Evolutionary conservation across 2,797 vertebrate species (phyloP).

Genomic region (Nyctalus aviator): DNA sequence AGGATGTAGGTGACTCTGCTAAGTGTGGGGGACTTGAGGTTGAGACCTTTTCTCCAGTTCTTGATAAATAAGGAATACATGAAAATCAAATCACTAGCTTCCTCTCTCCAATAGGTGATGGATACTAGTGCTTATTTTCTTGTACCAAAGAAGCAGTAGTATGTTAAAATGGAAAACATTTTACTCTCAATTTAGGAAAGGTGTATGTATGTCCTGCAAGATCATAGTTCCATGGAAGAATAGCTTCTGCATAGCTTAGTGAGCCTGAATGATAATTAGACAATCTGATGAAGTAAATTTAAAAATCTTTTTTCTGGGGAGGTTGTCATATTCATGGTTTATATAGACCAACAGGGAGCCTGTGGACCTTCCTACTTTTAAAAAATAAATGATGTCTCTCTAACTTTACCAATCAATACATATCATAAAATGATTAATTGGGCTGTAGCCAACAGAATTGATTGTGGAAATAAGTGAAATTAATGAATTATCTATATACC

Average conservation of each 20-base stretch:
- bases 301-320: background rate
- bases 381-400: constrained; percentile 34
- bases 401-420: constrained; percentile 24
- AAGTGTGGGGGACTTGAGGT: background rate
- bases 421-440: constrained; percentile 53
- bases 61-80: background rate
- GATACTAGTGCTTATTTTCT: background rate
- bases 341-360: background rate
- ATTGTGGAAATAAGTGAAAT: constrained; percentile 43
- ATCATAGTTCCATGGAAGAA: background rate
- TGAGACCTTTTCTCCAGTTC: background rate
- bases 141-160: background rate
- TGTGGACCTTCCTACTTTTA: background rate
- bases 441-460: background rate
- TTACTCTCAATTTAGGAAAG: background rate
- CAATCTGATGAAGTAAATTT: background rate
- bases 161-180: background rate
- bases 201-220: background rate
- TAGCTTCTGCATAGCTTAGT: background rate
- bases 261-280: background rate
- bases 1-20: background rate
- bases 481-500: background rate
- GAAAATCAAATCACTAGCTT: background rate
- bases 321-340: constrained; percentile 3
- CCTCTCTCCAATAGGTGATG: background rate